Evolutionary conservation across 1,140 invertebrate species (phyloP), one percentile per base, ranked within the genome.

Genomic region (Achroia grisella): DNA sequence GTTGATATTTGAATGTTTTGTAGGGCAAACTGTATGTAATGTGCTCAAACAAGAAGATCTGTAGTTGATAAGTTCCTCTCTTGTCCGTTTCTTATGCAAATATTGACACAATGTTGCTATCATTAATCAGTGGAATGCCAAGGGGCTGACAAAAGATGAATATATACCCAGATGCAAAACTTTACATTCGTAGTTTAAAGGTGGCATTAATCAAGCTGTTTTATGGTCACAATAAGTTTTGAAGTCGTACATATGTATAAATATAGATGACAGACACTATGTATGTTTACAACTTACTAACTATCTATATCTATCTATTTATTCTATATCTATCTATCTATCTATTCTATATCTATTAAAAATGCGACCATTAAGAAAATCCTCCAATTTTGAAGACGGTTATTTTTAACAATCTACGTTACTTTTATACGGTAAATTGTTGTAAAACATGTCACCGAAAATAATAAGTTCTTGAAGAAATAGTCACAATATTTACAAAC

Each of bases 31-130:
- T 52, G 61, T 68, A 67, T 67, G 58, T 72, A 70, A 74, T 71
- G 67, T 66, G 41, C 56, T 62, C 60, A 61, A 71, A 61, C 50
- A 57, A 64, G 57, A 55, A 68, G 79, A 81, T 81, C 48, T 60
- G 63, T 48, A 63, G 40, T 60, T 53, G 75, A 80, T 81, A 78
- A 67, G 66, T 71, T 71, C 57, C 63, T 71, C 71, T 72, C 66
- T 72, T 71, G 72, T 63, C 63, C 70, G 62, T 78, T 84, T 85
- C 80, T 82, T 85, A 85, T 85, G 78, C 80, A 82, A 85, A 85
- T 85, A 85, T 80, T 84, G 75, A 78, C 67, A 71, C 74, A 77
- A 62, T 72, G 71, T 74, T 65, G 60, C 56, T 56, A 66, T 77
- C 80, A 84, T 84, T 82, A 84, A 84, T 84, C 80, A 82, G 42